Evolutionary conservation across 2,888 invertebrate species (phyloP), one percentile per base, ranked within the genome.

Genomic region (Papilio gigon): DNA sequence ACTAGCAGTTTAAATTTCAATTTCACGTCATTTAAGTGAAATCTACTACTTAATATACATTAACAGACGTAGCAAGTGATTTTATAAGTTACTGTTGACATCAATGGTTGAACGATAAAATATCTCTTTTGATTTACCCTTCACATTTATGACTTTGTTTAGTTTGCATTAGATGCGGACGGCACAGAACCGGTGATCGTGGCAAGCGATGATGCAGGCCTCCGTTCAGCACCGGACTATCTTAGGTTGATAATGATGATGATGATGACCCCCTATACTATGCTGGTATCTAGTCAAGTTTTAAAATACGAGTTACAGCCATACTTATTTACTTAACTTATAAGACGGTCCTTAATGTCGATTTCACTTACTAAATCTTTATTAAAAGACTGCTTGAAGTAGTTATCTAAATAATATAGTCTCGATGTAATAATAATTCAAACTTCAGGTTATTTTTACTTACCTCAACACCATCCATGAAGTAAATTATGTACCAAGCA

Each of bases 21-120:
- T 56, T 17, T n/a, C 27, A 56, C 27, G 30, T 27, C n/a, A 56
- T 56, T 53, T 56, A 56, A 2, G 53, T 56, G 53, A 56, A 56
- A 56, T 56, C 3, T 30, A 56, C 30, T 30, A 56, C n/a, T 30
- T 30, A 25, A 3, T 50, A 12, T 0, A 1, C 14, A 40, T 40
- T n/a, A 8, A 44, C 20, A 27, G 27, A n/a, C 25, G 6, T 14
- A 50, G 25, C 1, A 27, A 1, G n/a, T 17, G 30, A n/a, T 11
- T 30, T 56, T 30, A 30, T 56, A 27, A 53, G 27, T 6, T 27
- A 14, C 6, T 14, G 14, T 50, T 14, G 14, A 8, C n/a, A 25
- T 53, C 1, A 4, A 47, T 22, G 22, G 22, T 9, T 20, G 20
- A 20, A 44, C 6, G 44, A 44, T 44, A 44, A 42, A 42, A 42